Percentiles rank a stretch among this genome's conserved stretches.
These are phyloP conservation scores for Cettia cetti DNA, from an alignment of 2,113 vertebrate genomes.

Conservation along the genomic window DNA sequence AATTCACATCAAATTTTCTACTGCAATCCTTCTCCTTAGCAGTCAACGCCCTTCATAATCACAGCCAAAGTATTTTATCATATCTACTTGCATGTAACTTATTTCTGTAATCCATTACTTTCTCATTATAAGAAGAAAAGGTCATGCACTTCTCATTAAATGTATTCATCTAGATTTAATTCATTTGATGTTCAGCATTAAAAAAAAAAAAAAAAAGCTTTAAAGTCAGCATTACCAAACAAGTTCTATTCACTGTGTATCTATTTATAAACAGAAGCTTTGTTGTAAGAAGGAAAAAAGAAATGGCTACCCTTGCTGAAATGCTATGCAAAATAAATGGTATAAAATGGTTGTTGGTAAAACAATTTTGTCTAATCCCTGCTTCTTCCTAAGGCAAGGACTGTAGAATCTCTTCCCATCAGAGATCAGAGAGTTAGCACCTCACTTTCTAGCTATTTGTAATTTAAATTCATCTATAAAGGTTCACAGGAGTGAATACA, in stretches of 20 bases:
- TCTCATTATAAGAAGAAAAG: slow-evolving; percentile 36
- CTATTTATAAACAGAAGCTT: not conserved
- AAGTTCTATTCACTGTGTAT: not conserved
- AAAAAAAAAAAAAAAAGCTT: not conserved
- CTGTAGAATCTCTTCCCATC: not conserved
- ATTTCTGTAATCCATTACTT: not conserved
- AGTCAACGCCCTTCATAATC: not conserved
- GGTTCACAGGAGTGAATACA: not conserved
- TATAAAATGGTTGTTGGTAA: not conserved
- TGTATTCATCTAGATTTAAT: slow-evolving; percentile 1
- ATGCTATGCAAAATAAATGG: not conserved
- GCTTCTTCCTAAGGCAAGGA: not conserved
- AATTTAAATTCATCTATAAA: not conserved
- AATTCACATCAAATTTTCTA: not conserved
- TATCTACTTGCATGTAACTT: not conserved
- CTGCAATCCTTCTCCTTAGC: not conserved
- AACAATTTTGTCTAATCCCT: not conserved
- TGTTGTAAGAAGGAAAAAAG: not conserved
- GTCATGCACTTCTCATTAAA: not conserved
- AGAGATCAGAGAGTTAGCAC: not conserved
- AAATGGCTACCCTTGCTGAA: not conserved
- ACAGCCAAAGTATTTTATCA: not conserved
- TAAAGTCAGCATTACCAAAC: not conserved
- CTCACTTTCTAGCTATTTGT: not conserved
- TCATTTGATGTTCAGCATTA: not conserved